A percentile compares a stretch with the other conserved stretches of the same genome.
These are phyloP conservation scores for Drosophila busckii DNA, from an alignment of 1,140 invertebrate genomes.

Conservation along the genomic window DNA sequence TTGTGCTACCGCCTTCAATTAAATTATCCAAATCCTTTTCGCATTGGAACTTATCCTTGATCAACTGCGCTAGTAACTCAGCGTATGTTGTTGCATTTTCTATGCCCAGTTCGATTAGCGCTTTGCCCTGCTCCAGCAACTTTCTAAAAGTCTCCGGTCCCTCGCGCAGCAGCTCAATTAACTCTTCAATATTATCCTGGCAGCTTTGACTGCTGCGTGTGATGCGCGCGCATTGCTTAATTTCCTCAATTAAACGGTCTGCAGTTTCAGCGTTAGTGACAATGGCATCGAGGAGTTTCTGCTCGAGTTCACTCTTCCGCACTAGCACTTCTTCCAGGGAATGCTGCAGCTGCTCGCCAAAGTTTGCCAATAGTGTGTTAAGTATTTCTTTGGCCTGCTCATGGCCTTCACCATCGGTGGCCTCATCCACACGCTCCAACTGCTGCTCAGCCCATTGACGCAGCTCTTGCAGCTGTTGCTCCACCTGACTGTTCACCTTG, in stretches of 20 bases:
- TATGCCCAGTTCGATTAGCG: too few species aligned
- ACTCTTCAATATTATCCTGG: too few species aligned
- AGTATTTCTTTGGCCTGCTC: slow-evolving; percentile 19
- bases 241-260: too few species aligned
- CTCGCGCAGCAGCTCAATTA: too few species aligned
- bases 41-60: neutral
- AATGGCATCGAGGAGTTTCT: too few species aligned
- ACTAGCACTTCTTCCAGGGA: slow-evolving; percentile 21
- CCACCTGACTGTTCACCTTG: neutral
- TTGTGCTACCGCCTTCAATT: neutral
- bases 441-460: slow-evolving; percentile 27
- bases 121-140: too few species aligned
- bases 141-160: too few species aligned
- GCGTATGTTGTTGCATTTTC: too few species aligned
- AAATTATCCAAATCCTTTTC: neutral
- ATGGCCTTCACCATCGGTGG: slow-evolving; percentile 6
- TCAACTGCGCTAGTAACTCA: too few species aligned
- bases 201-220: too few species aligned
- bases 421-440: slow-evolving; percentile 19
- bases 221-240: too few species aligned
- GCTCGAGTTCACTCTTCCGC: slow-evolving; percentile 3
- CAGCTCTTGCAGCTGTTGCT: neutral
- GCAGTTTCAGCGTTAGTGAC: too few species aligned
- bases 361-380: neutral
- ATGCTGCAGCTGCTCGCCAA: neutral